phyloP scores from a whole-genome alignment of 2,888 invertebrate genomes.

The Caprella mutica region DNA sequence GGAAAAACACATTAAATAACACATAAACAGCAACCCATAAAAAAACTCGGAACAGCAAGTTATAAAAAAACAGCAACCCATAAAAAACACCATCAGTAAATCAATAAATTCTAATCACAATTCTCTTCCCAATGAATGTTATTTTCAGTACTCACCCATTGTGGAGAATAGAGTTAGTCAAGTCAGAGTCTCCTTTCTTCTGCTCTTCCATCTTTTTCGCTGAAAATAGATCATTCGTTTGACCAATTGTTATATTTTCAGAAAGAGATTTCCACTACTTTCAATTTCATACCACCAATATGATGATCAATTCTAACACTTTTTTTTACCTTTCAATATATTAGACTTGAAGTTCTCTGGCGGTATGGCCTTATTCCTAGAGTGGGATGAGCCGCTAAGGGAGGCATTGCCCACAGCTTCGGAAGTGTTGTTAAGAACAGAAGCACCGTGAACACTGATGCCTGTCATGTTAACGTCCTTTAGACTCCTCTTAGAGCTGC shows the following conservation, averaged over 20 bases:
- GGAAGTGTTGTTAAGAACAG: constrained; percentile 4
- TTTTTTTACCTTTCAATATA: constrained; percentile 77
- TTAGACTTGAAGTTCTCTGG: constrained; percentile 88
- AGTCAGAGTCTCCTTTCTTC: constrained; percentile 38
- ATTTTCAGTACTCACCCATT: constrained; percentile 3
- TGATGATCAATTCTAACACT: no score
- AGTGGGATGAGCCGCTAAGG: constrained; percentile 44
- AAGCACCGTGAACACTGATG: neutral
- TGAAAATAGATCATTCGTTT: constrained; percentile 39
- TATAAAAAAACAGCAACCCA: no score
- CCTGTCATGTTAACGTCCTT: constrained; percentile 1
- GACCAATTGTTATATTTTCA: no score
- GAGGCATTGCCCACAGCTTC: no score
- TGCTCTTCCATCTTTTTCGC: constrained; percentile 58
- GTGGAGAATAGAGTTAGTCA: constrained; percentile 1
- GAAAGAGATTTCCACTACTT: no score
- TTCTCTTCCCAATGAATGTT: no score
- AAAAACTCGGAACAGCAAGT: no score
- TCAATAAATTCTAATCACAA: no score
- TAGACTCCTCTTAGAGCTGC: constrained; percentile 1
- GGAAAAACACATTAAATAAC: no score
- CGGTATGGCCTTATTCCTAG: constrained; percentile 48
- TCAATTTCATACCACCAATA: no score
- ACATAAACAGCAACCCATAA: no score
- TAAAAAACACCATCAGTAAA: no score